Evolutionary conservation across 1,140 invertebrate genomes (phyloP).

Genomic region (Uloborus diversus): DNA sequence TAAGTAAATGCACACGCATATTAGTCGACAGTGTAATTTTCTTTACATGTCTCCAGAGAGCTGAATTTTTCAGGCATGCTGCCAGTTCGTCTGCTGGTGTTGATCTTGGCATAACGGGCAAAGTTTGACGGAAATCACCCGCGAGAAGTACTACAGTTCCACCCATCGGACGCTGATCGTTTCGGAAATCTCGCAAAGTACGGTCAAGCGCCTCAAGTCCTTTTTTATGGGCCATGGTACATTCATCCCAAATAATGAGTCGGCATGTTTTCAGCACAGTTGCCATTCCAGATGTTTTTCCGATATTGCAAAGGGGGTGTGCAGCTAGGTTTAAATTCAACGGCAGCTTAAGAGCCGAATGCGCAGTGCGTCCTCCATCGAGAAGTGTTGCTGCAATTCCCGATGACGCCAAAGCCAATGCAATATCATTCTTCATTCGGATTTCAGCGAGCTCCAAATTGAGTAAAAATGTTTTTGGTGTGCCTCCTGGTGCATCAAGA

Average conservation of each 20-base stretch:
- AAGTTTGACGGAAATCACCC: constrained; percentile 67
- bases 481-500: constrained; percentile 60
- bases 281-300: constrained; percentile 9
- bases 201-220: constrained; percentile 64
- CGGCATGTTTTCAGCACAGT: constrained; percentile 42
- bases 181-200: constrained; percentile 61
- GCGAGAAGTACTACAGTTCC: constrained; percentile 63
- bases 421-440: constrained; percentile 60
- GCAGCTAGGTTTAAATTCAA: constrained; percentile 57
- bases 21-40: constrained; percentile 52
- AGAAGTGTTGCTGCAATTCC: constrained; percentile 70
- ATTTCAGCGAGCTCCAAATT: constrained; percentile 55
- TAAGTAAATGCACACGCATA: constrained; percentile 33
- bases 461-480: constrained; percentile 63
- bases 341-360: constrained; percentile 68
- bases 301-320: constrained; percentile 50
- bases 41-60: constrained; percentile 51
- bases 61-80: constrained; percentile 63
- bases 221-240: constrained; percentile 56
- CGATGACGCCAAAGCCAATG: constrained; percentile 68
- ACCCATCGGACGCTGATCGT: constrained; percentile 37
- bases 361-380: constrained; percentile 67
- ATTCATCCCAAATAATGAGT: constrained; percentile 61
- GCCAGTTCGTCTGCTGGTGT: constrained; percentile 62
- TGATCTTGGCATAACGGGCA: constrained; percentile 64